Evolutionary conservation across 2,113 vertebrate genomes (phyloP), one percentile per base, ranked within the genome.

Genomic region (Bambusicola thoracicus): DNA sequence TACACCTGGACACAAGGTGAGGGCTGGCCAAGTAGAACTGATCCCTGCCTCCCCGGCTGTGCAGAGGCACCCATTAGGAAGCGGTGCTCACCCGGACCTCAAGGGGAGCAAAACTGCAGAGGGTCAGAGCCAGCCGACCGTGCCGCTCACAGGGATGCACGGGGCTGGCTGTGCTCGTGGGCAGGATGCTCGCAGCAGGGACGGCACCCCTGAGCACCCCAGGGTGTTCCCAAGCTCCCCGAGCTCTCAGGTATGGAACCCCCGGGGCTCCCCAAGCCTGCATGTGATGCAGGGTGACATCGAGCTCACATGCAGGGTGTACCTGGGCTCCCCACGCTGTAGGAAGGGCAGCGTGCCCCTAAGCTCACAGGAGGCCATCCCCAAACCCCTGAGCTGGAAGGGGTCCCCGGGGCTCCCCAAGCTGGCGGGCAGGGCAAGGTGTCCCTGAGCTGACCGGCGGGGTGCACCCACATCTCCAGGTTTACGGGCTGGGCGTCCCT

Each of bases 31-130:
- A 56, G 66, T 11, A 43, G 70, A 68, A 73, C 68, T 19, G n/a
- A 43, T 61, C 34, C 12, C 11, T 74, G 65, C 29, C 7, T 0
- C 0, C 2, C 10, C 1, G 2, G 46, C 2, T 9, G 70, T 12
- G 2, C 1, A 4, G 34, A 14, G 38, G 30, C 44, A 27, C n/a
- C n/a, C n/a, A n/a, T n/a, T n/a, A n/a, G n/a, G n/a, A n/a, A n/a
- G n/a, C n/a, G n/a, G n/a, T 5, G 2, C 51, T n/a, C 0, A 0
- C 49, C 63, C 5, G 10, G 25, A 89, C 19, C 43, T 41, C 0
- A 0, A 66, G 5, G 13, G 19, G 38, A 75, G 49, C 38, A 66
- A 90, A 76, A 27, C 22, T 82, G 5, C 0, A 0, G 40, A 15
- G 36, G 22, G 59, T 1, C 4, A 0, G 30, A 62, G 20, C 56